These are phyloP conservation scores for Rhipidura dahli DNA, from an alignment of 2,113 vertebrate genomes.

Conservation along the genomic window DNA sequence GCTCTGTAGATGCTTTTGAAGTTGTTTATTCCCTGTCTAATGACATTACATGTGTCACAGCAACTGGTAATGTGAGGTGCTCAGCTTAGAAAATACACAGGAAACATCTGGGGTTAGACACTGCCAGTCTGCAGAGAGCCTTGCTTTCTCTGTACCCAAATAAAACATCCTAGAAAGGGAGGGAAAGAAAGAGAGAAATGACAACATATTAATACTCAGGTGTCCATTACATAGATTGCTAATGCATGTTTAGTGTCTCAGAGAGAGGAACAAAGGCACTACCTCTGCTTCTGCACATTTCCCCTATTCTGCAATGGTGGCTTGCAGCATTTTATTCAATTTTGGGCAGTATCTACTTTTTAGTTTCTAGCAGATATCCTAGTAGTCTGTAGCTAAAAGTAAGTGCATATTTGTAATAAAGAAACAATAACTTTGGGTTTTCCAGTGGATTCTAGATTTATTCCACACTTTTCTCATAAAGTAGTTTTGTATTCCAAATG, in stretches of 20 bases:
- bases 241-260: neutral
- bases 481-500: slow-evolving; percentile 10
- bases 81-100: neutral
- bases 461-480: neutral
- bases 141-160: neutral
- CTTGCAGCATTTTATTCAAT: neutral
- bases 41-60: slow-evolving; percentile 13
- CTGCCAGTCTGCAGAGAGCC: neutral
- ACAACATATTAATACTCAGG: neutral
- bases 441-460: neutral
- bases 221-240: neutral
- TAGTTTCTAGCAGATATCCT: neutral
- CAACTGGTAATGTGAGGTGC: neutral
- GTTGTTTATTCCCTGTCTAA: slow-evolving; percentile 35
- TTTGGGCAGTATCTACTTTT: neutral
- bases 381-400: neutral
- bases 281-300: neutral
- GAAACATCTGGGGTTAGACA: neutral
- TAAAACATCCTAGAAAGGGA: neutral
- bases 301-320: neutral
- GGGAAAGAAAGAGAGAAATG: neutral
- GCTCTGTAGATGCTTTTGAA: slow-evolving; percentile 4
- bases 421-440: neutral
- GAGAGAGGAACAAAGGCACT: neutral
- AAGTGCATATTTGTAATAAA: neutral